Evolutionary conservation across 2,888 invertebrate genomes (phyloP).

Genomic region (Blera fallax): DNA sequence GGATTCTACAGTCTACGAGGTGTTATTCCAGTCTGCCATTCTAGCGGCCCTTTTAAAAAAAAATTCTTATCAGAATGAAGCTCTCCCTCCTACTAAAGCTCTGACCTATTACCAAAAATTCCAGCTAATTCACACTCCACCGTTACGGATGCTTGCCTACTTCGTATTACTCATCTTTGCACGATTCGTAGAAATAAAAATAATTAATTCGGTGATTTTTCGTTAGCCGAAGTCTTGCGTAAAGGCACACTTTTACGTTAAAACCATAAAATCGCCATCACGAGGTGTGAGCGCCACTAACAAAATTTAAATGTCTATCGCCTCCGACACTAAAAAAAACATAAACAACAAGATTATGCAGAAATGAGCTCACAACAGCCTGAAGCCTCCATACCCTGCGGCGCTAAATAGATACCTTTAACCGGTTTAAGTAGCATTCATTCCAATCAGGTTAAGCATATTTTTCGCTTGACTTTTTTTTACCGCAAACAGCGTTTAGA

Average conservation of each 20-base stretch:
- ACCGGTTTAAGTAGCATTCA: neutral
- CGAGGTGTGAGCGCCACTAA: neutral
- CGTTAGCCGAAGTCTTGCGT: neutral
- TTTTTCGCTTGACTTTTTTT: neutral
- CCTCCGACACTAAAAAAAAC: neutral
- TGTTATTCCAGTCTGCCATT: too few species aligned
- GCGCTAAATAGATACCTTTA: neutral
- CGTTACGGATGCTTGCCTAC: neutral
- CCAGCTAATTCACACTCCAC: too few species aligned
- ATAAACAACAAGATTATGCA: neutral
- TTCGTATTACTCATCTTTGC: neutral
- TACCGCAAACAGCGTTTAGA: neutral
- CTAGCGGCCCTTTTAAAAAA: too few species aligned
- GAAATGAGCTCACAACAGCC: too few species aligned
- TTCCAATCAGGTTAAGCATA: constrained; percentile 16
- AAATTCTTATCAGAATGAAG: too few species aligned
- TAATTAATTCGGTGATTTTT: neutral
- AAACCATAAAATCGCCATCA: neutral
- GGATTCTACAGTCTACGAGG: too few species aligned
- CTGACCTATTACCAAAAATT: too few species aligned
- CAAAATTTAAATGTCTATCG: neutral
- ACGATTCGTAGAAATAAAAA: neutral
- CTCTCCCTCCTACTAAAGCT: too few species aligned
- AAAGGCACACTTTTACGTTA: neutral
- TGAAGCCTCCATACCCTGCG: neutral